A percentile compares a stretch with the other conserved stretches of the same genome.
Evolutionary conservation across 2,888 invertebrate species (phyloP).

Genomic region (Brassicogethes aeneus): DNA sequence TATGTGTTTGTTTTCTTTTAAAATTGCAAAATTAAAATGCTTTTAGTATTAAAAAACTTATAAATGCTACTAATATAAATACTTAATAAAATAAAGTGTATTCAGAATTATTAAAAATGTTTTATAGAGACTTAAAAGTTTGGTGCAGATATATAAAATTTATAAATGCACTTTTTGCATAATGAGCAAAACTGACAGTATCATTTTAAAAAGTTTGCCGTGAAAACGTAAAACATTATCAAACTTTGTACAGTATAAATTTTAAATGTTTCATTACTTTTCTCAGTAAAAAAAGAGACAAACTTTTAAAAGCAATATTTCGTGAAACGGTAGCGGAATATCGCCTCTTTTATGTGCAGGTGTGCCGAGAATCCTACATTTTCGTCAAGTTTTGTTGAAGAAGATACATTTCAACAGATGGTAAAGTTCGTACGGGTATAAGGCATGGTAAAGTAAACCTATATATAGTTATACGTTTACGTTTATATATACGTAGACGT

Average conservation of each 20-base stretch:
- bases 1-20: too few relatives aligned
- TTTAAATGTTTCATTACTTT: slow-evolving; percentile 20
- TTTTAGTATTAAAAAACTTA: too few relatives aligned
- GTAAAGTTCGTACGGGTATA: slow-evolving; percentile 6
- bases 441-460: neutral
- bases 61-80: too few relatives aligned
- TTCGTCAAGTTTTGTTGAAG: slow-evolving; percentile 13
- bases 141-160: neutral
- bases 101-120: too few relatives aligned
- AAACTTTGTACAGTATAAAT: slow-evolving; percentile 20
- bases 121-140: too few relatives aligned
- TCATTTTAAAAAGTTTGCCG: slow-evolving; percentile 9
- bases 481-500: slow-evolving; percentile 8
- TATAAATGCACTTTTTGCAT: neutral
- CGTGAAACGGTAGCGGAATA: slow-evolving; percentile 15
- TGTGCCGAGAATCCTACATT: slow-evolving; percentile 16
- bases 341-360: slow-evolving; percentile 17
- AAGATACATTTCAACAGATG: slow-evolving; percentile 15
- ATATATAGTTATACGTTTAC: too few relatives aligned
- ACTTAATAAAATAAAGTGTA: too few relatives aligned
- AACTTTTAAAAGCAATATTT: slow-evolving; percentile 18
- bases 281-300: slow-evolving; percentile 8
- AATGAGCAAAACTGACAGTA: neutral
- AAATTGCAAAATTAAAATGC: too few relatives aligned
- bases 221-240: slow-evolving; percentile 17